Base-by-base conservation (phyloP, 2,113 vertebrate genomes). In the Felis chaus region DNA sequence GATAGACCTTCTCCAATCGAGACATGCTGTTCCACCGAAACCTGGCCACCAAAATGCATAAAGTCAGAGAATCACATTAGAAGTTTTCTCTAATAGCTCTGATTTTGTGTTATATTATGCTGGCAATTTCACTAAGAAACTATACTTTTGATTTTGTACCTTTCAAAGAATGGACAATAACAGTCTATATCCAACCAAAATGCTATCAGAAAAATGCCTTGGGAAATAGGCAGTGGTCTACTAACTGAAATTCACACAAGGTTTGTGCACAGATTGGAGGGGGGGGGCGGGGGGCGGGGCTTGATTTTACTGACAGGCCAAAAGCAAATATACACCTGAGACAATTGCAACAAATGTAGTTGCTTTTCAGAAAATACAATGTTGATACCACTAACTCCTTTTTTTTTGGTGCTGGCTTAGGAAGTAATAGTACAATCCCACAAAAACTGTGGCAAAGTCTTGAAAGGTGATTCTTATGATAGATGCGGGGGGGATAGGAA, bases 21-120 rank as follows among this genome's bases (percentile, higher is more conserved):
- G 99, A 98, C 99, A 99, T 99, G 96, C 98, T 98, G 96, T 99
- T 99, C 99, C 99, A 99, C 50, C 99, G 98, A 97, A 99, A 99
- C 96, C 99, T 99, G 97, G 33, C 79, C 1, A 81, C 73, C 83
- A 90, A 94, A 96, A 88, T 3, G 36, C 36, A 93, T 6, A 93
- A 83, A 93, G 11, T 48, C 19, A 95, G 29, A 95, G 90, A 86
- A 21, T 71, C 81, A 93, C 0, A 14, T 82, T 50, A 89, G 29
- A 65, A 93, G 31, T 36, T 45, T 93, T 87, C 66, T 93, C 61
- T 91, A 95, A 66, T 61, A 86, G 41, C 39, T 95, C 63, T 95
- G 31, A 96, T 84, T 89, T 78, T 66, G 57, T 13, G 50, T 90
- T 92, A 61, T n/a, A 93, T 74, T 80, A 79, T 29, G n/a, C 7